Evolutionary conservation across 2,888 invertebrate genomes (phyloP), one percentile per base, ranked within the genome.

Genomic region (Eubasilissa splendida): DNA sequence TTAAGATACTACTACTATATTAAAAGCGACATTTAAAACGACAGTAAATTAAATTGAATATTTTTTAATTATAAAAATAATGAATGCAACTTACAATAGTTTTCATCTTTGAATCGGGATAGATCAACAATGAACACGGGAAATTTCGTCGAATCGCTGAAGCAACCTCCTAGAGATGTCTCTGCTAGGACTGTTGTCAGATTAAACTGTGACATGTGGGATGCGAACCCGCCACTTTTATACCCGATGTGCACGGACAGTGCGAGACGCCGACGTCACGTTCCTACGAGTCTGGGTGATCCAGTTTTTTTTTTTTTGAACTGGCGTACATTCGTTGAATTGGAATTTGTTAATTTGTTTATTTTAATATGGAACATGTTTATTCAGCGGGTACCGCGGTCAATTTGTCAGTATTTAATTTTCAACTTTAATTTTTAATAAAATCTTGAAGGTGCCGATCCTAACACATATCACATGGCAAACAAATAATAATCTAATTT

Each of bases 131-230:
- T 53, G 50, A 68, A n/a, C 12, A 12, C 14, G 14, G 42, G 7
- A 42, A 42, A 42, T 42, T 42, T 42, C 42, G 42, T 42, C 3
- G 42, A 42, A 42, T 42, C 42, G 42, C 42, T 42, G 12, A 53
- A 11, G 52, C 71, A 73, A 73, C 71, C 71, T 73, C 71, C 71
- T 73, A 73, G 71, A 73, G 58, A 70, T 22, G 42, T 56, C 10
- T 56, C 22, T 73, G 56, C 31, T 56, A 73, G 71, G 71, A 73
- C 71, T 73, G 71, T 73, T 73, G 71, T 68, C 12, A 53, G 53
- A 42, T 56, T 7, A 33, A 73, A 73, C 71, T 73, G 71, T 73
- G 42, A 33, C 42, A n/a, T 14, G n/a, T 53, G 56, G 71, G 71
- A 73, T n/a, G 54, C 31, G 33, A 22, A 8, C n/a, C 8, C 8